Evolutionary conservation across 2,888 invertebrate species (phyloP), one percentile per base, ranked within the genome.

Genomic region (Cosmorhoe ocellata): DNA sequence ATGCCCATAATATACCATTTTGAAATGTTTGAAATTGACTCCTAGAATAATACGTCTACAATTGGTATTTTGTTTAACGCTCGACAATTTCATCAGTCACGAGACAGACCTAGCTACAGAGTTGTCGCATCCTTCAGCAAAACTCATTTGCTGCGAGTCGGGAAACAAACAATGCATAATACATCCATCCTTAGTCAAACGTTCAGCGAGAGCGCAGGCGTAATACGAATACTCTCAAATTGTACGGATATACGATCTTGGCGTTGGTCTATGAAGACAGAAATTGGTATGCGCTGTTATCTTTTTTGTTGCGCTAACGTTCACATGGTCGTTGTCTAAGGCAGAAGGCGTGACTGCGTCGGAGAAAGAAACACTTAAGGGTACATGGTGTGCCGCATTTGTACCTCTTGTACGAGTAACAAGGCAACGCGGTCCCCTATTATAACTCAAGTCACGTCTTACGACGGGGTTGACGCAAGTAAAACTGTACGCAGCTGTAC

Each of bases 401-500:
- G 73, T 69, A 63, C 67, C 63, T 68, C 67, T 69, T 63, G 56
- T 46, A 60, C n/a, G 63, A 57, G 67, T 71, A 72, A 72, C 72
- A 68, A 75, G 77, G 56, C 47, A 41, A 49, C 52, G 18, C 12
- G 36, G 56, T 53, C 40, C 40, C 59, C 26, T 59, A 72, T 81
- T 76, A 72, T 66, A 58, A 75, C 55, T 48, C 76, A 14, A 56
- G 80, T 76, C 86, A 84, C 85, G 84, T 81, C 61, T 39, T 51
- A 31, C 42, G 32, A 55, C 62, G 64, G 72, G 76, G 74, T 66
- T 71, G 71, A 68, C 63, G 63, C 69, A 68, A 75, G 76, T 82
- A 78, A 83, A 83, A 84, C 76, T 79, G 72, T 73, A 83, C 82
- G 74, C 80, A 81, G 77, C 80, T 78, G 74, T 64, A 63, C 66